phyloP scores from a whole-genome alignment of 2,113 vertebrate genomes.

The Alethe castanea region DNA sequence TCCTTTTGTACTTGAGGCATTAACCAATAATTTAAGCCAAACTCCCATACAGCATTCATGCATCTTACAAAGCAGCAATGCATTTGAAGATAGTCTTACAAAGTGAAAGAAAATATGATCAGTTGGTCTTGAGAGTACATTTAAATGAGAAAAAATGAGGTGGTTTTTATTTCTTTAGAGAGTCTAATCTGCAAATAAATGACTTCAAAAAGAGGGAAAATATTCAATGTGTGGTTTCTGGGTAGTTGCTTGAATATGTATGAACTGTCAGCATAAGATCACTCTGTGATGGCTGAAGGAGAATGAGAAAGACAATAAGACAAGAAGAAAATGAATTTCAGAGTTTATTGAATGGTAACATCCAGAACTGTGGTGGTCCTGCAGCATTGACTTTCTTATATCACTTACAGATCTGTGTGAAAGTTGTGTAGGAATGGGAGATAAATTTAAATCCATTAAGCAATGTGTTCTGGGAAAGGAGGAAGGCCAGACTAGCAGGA shows the following conservation, averaged over 20 bases:
- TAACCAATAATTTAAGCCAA: not conserved
- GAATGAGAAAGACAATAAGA: not conserved
- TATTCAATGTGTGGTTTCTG: not conserved
- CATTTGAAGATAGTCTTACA: not conserved
- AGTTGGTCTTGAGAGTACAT: not conserved
- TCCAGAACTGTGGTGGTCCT: not conserved
- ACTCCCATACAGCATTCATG: not conserved
- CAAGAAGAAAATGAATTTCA: not conserved
- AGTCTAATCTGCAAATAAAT: slow-evolving; percentile 41
- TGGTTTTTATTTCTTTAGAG: not conserved
- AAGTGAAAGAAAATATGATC: slow-evolving; percentile 22
- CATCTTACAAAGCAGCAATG: not conserved
- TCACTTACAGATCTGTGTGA: not conserved
- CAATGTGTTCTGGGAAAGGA: not conserved
- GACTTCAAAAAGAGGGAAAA: not conserved
- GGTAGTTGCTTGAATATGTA: not conserved
- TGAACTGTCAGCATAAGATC: not conserved
- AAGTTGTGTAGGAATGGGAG: not conserved
- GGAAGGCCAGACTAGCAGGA: not conserved
- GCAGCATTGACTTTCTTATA: not conserved
- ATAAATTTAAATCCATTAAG: not conserved
- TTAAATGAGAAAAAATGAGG: slow-evolving; percentile 11
- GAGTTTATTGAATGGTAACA: not conserved
- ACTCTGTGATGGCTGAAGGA: not conserved
- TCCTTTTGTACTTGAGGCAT: not conserved